Evolutionary conservation across 2,113 vertebrate genomes (phyloP), one percentile per base, ranked within the genome.

Genomic region (Megaceryle maxima): DNA sequence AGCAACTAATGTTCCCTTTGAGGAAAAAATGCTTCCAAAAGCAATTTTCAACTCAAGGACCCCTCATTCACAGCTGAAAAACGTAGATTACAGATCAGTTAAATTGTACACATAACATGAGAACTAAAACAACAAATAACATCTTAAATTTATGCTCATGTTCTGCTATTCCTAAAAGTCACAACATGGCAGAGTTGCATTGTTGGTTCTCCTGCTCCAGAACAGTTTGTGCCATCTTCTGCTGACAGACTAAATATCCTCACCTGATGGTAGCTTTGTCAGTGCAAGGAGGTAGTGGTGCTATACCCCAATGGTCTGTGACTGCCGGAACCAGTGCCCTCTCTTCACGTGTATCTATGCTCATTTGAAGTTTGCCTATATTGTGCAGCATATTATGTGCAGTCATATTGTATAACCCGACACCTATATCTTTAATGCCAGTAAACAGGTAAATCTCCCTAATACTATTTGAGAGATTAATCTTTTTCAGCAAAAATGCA

Each of bases 101-200:
- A 62, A 77, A 60, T 5, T 37, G 11, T 31, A 33, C 5, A 35
- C 7, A 4, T n/a, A 44, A 4, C 0, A 39, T 1, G 0, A 76
- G 73, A 43, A 50, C n/a, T 62, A 72, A 85, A 92, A 22, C 17
- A 75, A 33, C 13, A 46, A 4, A 10, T 31, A 3, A 67, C 6
- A 0, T 41, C 14, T 55, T 50, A 18, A 50, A 25, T 80, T 64
- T 60, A 76, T 16, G 13, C 1, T 80, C 21, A 13, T n/a, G 6
- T 50, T 90, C 26, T 67, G 15, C 19, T 80, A 13, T 13, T 76
- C 16, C 5, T 17, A 1, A 29, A 16, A 13, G 26, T 24, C 43
- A 37, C 33, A 76, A 46, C 13, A 22, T 77, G 68, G 4, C 7
- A 37, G 59, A 83, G 12, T 10, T 46, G 11, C 7, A 16, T 11